phyloP scores from a whole-genome alignment of 2,113 vertebrate species.

The Psittacus erithacus region DNA sequence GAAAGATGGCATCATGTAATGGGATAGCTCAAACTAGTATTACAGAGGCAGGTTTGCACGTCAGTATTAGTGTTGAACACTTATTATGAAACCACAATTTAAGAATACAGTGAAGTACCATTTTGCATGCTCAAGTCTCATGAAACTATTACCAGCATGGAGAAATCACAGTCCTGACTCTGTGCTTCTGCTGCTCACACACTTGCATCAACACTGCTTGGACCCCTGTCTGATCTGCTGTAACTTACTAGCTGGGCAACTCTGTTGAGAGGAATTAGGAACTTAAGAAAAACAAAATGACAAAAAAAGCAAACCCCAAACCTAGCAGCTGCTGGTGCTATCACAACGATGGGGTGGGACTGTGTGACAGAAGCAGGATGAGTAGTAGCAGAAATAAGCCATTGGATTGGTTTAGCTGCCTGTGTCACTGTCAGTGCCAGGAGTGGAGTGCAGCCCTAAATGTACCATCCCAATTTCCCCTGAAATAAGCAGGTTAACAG shows the following conservation, averaged over 20 bases:
- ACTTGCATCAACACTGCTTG: not conserved
- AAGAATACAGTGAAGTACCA: not conserved
- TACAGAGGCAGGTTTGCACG: not conserved
- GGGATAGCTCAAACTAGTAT: not conserved
- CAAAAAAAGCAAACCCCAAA: not conserved
- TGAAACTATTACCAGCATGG: not conserved
- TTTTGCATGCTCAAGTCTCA: not conserved
- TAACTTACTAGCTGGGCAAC: not conserved
- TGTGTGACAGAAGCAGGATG: not conserved
- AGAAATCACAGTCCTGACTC: not conserved
- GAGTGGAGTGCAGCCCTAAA: not conserved
- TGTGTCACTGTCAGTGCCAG: not conserved
- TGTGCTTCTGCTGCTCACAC: rapidly evolving
- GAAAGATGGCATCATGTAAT: not conserved
- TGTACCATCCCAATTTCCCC: rapidly evolving
- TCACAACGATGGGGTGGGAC: not conserved
- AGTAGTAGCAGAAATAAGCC: not conserved
- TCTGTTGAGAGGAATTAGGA: not conserved
- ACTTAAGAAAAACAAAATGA: not conserved
- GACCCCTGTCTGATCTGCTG: not conserved
- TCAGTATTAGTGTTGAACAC: not conserved
- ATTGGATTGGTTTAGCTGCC: not conserved
- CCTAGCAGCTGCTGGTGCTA: not conserved
- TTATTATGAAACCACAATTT: not conserved
- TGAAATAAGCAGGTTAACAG: not conserved